These are phyloP conservation scores for Orientallactaga bullata DNA, from an alignment of 2,113 vertebrate genomes.

Conservation along the genomic window DNA sequence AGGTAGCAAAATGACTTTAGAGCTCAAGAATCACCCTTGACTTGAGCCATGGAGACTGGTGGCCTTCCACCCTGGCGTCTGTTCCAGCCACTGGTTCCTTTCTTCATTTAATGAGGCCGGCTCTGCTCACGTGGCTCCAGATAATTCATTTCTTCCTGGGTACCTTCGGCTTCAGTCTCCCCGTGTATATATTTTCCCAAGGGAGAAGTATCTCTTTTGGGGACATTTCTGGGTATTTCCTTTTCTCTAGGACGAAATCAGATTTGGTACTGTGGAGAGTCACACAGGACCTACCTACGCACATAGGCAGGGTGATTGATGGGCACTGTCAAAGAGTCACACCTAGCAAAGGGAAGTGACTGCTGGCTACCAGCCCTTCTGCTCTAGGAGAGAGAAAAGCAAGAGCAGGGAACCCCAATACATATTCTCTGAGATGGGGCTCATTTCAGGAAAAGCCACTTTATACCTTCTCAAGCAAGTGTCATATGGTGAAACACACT, in stretches of 20 bases:
- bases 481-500: neutral
- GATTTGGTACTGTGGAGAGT: neutral
- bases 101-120: too few species aligned
- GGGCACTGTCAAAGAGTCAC: accelerated
- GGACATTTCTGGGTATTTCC: neutral
- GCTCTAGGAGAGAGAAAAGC: neutral
- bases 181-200: neutral
- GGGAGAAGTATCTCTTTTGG: neutral
- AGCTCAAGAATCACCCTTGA: neutral
- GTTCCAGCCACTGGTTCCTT: accelerated
- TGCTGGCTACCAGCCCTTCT: neutral
- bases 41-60: accelerated
- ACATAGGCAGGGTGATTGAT: too few species aligned
- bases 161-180: neutral
- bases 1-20: neutral
- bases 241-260: neutral
- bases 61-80: neutral
- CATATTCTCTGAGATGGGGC: neutral
- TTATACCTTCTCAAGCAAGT: neutral
- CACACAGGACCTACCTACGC: neutral
- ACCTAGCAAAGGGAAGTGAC: neutral
- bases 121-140: neutral
- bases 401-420: neutral
- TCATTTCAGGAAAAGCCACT: neutral
- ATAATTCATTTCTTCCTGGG: neutral